phyloP scores from a whole-genome alignment of 2,888 invertebrate species.

The Eucera pruinosa region DNA sequence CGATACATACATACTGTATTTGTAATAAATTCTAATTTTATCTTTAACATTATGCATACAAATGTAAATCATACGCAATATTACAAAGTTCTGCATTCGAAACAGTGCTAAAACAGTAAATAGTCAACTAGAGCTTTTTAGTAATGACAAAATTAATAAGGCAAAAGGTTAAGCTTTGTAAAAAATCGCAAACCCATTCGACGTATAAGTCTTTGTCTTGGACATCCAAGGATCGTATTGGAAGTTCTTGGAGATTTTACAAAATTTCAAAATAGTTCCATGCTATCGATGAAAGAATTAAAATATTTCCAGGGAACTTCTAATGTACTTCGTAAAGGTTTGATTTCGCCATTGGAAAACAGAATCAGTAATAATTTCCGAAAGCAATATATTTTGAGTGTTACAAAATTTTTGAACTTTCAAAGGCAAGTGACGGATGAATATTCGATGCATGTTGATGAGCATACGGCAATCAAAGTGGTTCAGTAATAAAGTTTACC shows the following conservation, averaged over 20 bases:
- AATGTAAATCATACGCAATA: too few species aligned
- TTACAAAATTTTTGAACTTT: too few species aligned
- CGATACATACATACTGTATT: too few species aligned
- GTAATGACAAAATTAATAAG: too few species aligned
- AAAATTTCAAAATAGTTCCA: constrained; percentile 17
- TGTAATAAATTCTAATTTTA: too few species aligned
- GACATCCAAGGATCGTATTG: constrained; percentile 15
- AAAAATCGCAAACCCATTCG: background rate
- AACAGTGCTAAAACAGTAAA: too few species aligned
- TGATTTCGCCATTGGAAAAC: background rate
- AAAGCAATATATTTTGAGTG: background rate
- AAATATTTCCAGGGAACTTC: background rate
- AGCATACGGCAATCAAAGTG: background rate
- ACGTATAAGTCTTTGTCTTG: background rate
- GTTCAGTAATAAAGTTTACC: constrained; percentile 64
- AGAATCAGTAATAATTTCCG: background rate
- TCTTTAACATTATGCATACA: too few species aligned
- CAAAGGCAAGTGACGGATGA: too few species aligned
- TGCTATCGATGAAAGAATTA: constrained; percentile 6
- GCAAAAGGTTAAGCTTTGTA: background rate
- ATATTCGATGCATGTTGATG: too few species aligned
- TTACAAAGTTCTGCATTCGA: too few species aligned
- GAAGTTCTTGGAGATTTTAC: constrained; percentile 14
- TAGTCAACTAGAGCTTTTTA: too few species aligned
- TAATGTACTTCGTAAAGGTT: background rate